Percentiles rank a stretch among this genome's conserved stretches.
Conservation (phyloP, 2,888 invertebrate genomes). For the Rhimphoctona megacephalus region DNA sequence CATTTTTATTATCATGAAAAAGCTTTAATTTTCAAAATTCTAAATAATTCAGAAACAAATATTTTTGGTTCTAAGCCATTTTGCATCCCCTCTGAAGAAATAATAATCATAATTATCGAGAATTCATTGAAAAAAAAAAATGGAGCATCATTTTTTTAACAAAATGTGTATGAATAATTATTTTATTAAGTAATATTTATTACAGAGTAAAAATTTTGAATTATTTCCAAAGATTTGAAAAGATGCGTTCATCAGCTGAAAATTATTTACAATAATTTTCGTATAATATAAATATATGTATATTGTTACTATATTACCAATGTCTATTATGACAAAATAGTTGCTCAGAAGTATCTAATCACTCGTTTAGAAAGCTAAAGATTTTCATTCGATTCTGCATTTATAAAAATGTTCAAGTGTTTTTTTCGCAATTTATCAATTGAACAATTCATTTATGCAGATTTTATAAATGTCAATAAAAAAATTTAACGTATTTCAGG, state of each 20-base stretch:
- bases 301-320: neutral
- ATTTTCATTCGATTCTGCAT: neutral
- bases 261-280: neutral
- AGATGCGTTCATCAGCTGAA: neutral
- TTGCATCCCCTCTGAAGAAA: neutral
- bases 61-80: neutral
- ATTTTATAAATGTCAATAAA: neutral
- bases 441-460: neutral
- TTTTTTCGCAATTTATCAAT: neutral
- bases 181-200: neutral
- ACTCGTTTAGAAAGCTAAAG: neutral
- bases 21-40: neutral
- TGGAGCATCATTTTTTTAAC: neutral
- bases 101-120: neutral
- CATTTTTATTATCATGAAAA: neutral
- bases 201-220: neutral
- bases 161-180: neutral
- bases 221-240: neutral
- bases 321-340: neutral
- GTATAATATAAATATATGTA: neutral
- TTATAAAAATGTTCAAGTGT: neutral
- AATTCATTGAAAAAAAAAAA: neutral
- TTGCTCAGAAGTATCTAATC: neutral
- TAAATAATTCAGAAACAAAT: neutral
- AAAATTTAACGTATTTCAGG: constrained; percentile 84